These are phyloP conservation scores for Serranus cabrilla DNA, from an alignment of 2,797 vertebrate genomes.

Conservation along the genomic window DNA sequence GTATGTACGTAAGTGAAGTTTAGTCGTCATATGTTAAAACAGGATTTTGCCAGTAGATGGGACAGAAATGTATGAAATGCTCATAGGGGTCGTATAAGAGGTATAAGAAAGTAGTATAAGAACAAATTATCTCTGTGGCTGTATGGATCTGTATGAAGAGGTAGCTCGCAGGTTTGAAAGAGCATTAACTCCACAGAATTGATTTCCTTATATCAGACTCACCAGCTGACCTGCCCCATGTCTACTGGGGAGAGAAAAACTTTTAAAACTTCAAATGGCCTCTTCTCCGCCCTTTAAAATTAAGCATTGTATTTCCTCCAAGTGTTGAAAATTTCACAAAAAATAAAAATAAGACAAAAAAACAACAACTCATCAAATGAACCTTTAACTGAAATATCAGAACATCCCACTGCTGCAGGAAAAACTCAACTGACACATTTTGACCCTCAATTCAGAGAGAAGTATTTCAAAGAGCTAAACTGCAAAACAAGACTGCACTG, in stretches of 20 bases:
- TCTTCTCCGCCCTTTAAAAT: background rate
- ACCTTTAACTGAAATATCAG: background rate
- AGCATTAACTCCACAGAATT: background rate
- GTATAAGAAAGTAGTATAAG: no score
- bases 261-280: background rate
- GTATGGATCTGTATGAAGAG: background rate
- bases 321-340: background rate
- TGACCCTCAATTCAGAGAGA: constrained; percentile 5
- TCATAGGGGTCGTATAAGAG: no score
- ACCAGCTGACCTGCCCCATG: background rate
- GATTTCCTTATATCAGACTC: background rate
- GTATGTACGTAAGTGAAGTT: no score
- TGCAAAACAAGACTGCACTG: constrained; percentile 8
- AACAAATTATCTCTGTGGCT: no score
- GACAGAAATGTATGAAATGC: no score
- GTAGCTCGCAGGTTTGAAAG: background rate
- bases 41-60: no score
- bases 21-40: no score
- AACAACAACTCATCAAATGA: background rate
- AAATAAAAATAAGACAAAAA: constrained; percentile 4
- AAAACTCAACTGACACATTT: background rate
- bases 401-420: background rate
- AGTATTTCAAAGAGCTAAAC: constrained; percentile 30
- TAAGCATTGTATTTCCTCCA: background rate
- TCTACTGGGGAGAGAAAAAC: background rate